Conservation (phyloP, 2,888 invertebrate genomes). For the Choreutis nemorana region DNA sequence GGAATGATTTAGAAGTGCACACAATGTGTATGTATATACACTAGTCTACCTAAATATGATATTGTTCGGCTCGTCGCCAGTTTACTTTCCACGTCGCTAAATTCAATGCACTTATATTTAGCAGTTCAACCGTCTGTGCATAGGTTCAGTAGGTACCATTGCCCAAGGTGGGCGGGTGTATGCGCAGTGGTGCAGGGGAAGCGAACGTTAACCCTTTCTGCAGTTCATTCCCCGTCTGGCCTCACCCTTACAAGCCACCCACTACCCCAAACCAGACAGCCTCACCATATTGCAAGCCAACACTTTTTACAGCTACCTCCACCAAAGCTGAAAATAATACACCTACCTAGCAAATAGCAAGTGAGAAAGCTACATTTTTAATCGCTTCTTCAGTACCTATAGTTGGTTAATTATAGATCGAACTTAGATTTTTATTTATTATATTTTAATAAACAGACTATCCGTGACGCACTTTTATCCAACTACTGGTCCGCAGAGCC, state of each 20-base stretch:
- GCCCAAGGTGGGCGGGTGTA: slow-evolving; percentile 40
- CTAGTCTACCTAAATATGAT: too few relatives aligned
- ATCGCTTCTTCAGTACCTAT: too few relatives aligned
- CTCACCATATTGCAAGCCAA: slow-evolving; percentile 46
- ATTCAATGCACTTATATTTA: slow-evolving; percentile 11
- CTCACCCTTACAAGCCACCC: slow-evolving; percentile 55
- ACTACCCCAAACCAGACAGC: slow-evolving; percentile 31
- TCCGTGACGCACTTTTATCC: too few relatives aligned
- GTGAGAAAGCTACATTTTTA: neutral
- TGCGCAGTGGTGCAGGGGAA: slow-evolving; percentile 60
- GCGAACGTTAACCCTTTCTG: slow-evolving; percentile 66
- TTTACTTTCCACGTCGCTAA: too few relatives aligned
- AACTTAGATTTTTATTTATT: too few relatives aligned
- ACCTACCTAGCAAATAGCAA: slow-evolving; percentile 6
- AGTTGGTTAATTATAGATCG: too few relatives aligned
- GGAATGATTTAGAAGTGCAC: too few relatives aligned
- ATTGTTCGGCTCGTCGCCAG: too few relatives aligned
- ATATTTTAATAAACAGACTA: too few relatives aligned
- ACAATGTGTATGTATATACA: too few relatives aligned
- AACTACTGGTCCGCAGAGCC: too few relatives aligned
- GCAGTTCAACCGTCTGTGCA: slow-evolving; percentile 17
- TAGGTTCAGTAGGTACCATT: slow-evolving; percentile 24
- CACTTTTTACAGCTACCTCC: slow-evolving; percentile 25
- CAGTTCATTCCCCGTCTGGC: slow-evolving; percentile 71
- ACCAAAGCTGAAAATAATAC: slow-evolving; percentile 7